Evolutionary conservation across 1,140 invertebrate genomes (phyloP), one percentile per base, ranked within the genome.

Genomic region (Littorina saxatilis): DNA sequence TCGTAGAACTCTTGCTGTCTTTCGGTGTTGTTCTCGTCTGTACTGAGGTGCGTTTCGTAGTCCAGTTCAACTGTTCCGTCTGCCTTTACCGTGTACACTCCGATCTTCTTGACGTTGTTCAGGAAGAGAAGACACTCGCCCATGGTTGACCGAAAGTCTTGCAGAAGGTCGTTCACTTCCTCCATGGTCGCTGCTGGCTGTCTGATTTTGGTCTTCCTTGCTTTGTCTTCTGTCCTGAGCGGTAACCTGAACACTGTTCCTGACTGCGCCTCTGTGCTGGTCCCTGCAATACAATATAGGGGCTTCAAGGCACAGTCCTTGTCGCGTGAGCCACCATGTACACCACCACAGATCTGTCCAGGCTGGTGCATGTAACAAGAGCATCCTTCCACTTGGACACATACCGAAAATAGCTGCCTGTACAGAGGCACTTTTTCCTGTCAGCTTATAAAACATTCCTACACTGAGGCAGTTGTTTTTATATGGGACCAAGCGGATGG

Each of bases 51-150:
- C 1, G 70, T 73, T 32, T 73, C 40, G 35, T 73, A 73, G 23
- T 73, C 70, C 70, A 47, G 40, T 7, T 73, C 13, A 47, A 73
- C 2, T 23, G 40, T 15, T 32, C 70, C 70, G 50, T 73, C 40
- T 15, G 27, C 29, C 20, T 11, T 27, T 39, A 29, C 29, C 9
- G 40, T 73, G 70, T 73, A 73, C 20, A 73, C 70, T 4, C 37
- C 39, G 37, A 73, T 43, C 70, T 73, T 73, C 70, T 50, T 73
- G 7, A 73, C 70, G 43, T 73, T 39, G 70, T 37, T 73, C 20
- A 73, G 40, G 70, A 73, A 73, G 40, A 73, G 43, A 27, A 73
- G 70, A 29, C 23, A 50, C 40, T 73, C 70, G 37, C 70, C 43
- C 1, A 50, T 50, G 29, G 11, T 29, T 2, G 2, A n/a, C 70